Base-by-base conservation (phyloP, 2,113 vertebrate genomes). In the Oryzias woworae region DNA sequence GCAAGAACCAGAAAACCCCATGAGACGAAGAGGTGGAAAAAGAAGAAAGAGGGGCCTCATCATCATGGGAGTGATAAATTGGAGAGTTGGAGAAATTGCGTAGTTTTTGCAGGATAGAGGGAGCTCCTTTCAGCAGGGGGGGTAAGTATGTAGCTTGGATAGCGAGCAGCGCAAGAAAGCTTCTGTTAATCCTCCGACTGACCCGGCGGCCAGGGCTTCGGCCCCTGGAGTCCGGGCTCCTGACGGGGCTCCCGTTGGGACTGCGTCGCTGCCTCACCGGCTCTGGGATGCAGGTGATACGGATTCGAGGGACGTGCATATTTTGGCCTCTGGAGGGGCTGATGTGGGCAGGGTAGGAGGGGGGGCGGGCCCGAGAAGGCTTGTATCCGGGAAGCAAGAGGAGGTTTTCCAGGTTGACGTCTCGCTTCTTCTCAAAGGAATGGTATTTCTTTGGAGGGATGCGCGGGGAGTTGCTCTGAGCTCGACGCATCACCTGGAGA, bases 381-480 rank as follows among this genome's bases (percentile, higher is more conserved):
- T 75, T 79, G 80, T 81, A 87, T 3, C 85, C 89, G 12, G 77
- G 87, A 1, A 84, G 83, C 18, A 56, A 58, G 52, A 85, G 61
- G n/a, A 86, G 86, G 77, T 69, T 70, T 71, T 74, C 44, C 43
- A 87, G 58, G 22, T 67, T 65, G 54, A 53, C 4, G 23, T 86
- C 72, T n/a, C 83, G 83, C 26, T 78, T 69, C 71, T 82, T 82
- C 62, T 18, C 81, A 84, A 87, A 90, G 73, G 57, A 80, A 66
- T 85, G 77, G 73, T 91, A 74, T 67, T 89, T 89, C 88, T 94
- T 91, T 73, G 91, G 26, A 61, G 88, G 86, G 82, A 94, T 63
- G 81, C 92, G 55, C 50, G 89, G 86, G 0, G 73, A 93, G 85
- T 93, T 95, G 92, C 90, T 93, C 91, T 94, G 89, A 78, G 88